Conservation (phyloP, 2,113 vertebrate genomes). For the Macquaria ambigua region DNA sequence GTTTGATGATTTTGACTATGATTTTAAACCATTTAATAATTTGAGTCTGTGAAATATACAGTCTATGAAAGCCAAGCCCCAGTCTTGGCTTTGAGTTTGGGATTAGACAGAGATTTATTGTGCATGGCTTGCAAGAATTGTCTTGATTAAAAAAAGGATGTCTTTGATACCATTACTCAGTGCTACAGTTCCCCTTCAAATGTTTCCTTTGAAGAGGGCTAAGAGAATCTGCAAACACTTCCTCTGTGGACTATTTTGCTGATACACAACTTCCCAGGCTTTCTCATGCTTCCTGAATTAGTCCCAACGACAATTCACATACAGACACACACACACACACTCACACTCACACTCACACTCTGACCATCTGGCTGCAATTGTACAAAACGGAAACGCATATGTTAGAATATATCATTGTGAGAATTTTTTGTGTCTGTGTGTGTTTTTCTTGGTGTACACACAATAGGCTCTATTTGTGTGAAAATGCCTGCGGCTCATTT, state of each 20-base stretch:
- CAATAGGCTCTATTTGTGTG: slow-evolving; percentile 68
- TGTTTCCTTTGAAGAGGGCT: slow-evolving; percentile 20
- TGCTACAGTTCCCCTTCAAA: neutral
- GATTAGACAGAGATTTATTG: neutral
- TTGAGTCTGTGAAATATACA: neutral
- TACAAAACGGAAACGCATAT: slow-evolving; percentile 57
- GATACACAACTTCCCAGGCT: slow-evolving; percentile 50
- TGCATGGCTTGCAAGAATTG: slow-evolving; percentile 20
- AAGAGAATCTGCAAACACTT: slow-evolving; percentile 17
- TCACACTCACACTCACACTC: slow-evolving; percentile 13
- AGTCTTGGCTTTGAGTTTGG: slow-evolving; percentile 7
- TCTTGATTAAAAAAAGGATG: neutral
- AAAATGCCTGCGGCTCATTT: slow-evolving; percentile 69
- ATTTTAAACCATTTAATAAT: neutral
- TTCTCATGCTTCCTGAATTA: slow-evolving; percentile 30
- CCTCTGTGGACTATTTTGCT: slow-evolving; percentile 29
- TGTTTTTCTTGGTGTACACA: slow-evolving; percentile 53
- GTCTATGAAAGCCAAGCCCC: neutral
- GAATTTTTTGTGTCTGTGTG: slow-evolving; percentile 55
- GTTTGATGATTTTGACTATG: no score
- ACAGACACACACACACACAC: neutral
- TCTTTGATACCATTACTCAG: neutral
- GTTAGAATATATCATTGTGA: slow-evolving; percentile 50
- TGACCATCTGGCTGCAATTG: slow-evolving; percentile 67
- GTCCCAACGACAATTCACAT: slow-evolving; percentile 1